Percentiles rank a stretch among this genome's conserved stretches.
These are phyloP conservation scores for Hippoglossus hippoglossus DNA, from an alignment of 2,797 vertebrate genomes.

Conservation along the genomic window DNA sequence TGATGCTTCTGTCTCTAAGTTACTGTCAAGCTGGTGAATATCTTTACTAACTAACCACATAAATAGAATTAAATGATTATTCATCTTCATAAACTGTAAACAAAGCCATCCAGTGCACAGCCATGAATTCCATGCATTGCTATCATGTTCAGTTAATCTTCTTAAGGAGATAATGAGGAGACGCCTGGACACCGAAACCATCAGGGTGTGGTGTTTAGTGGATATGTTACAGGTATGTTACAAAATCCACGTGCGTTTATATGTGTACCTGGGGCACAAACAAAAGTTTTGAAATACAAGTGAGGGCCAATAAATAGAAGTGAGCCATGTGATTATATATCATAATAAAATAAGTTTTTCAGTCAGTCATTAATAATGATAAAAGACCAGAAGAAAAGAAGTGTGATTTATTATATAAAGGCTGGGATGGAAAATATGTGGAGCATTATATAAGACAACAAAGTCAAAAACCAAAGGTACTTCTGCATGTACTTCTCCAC, in stretches of 20 bases:
- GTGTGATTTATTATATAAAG: neutral
- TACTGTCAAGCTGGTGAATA: no score
- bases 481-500: neutral
- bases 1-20: neutral
- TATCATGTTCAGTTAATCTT: slow-evolving; percentile 13
- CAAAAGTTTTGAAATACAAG: neutral
- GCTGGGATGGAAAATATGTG: neutral
- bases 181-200: slow-evolving; percentile 10
- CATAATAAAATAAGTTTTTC: neutral
- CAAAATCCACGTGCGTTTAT: neutral
- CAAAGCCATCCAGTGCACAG: neutral
- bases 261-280: neutral
- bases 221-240: neutral
- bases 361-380: neutral
- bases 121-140: slow-evolving; percentile 28
- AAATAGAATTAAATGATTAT: neutral
- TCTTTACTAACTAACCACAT: neutral
- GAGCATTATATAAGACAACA: neutral
- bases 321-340: neutral
- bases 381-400: neutral
- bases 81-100: no score
- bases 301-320: neutral
- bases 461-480: neutral
- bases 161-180: neutral
- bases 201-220: slow-evolving; percentile 12